Base-by-base conservation (phyloP, 92 coral and sea anemone species). In the Epizoanthus rinbou region DNA sequence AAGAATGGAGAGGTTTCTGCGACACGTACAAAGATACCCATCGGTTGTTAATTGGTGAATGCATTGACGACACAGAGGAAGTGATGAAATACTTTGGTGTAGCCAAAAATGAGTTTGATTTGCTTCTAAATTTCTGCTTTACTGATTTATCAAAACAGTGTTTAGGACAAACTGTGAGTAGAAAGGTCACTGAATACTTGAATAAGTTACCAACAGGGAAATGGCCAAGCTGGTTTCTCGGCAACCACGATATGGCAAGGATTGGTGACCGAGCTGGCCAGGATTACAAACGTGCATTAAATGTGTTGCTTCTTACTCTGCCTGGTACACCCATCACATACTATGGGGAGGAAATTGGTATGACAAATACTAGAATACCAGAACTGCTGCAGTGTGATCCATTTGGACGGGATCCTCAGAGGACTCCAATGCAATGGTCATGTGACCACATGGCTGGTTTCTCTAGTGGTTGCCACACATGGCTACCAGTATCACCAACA, bases 321-420 rank as follows among this genome's bases (percentile, higher is more conserved):
- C 98, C 98, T 22, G 98, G 98, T 43, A 95, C 98, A 50, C 93
- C 98, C 0, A 57, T 95, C 56, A 92, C 92, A 50, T 95, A 93
- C 79, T 95, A 95, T 82, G 98, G 98, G n/a, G 98, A 95, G 75
- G 98, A 95, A 69, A 74, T 95, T 62, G 98, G 98, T 72, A 93
- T 93, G 95, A 72, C 79, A 52, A 86, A 93, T 93, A 92, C 85
- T 15, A 65, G 75, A 39, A 52, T 90, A 15, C 89, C 88, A 17
- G 59, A 33, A 6, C 75, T 72, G 59, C 43, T 76, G 37, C 69
- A 76, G 17, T 74, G 64, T 52, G 57, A 60, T 52, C 84, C 74
- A 81, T 91, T 90, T 58, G 87, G 80, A 35, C 69, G 97, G 7
- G 92, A 93, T 43, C 97, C 97, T 8, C 91, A 86, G 69, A 87